These are phyloP conservation scores for Capitulum mitella DNA, from an alignment of 2,888 invertebrate species.

Conservation along the genomic window DNA sequence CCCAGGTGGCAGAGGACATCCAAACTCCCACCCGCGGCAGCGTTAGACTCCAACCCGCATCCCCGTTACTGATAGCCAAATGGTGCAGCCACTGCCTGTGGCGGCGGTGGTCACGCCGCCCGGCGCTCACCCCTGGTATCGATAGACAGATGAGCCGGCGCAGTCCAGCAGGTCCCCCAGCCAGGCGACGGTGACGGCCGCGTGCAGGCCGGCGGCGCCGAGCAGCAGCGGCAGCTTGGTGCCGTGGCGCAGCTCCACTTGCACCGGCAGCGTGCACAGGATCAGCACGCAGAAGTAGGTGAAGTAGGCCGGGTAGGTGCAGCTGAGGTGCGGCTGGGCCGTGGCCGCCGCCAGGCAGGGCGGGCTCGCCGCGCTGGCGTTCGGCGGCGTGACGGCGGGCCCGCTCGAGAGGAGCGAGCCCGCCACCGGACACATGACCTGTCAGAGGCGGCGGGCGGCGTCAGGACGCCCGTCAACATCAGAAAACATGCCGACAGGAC, in stretches of 20 bases:
- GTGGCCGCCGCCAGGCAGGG: neutral
- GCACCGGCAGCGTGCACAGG: slow-evolving; percentile 60
- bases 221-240: slow-evolving; percentile 59
- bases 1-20: too few relatives aligned
- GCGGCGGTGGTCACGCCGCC: slow-evolving; percentile 17
- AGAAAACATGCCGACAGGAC: too few relatives aligned
- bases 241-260: slow-evolving; percentile 62
- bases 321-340: slow-evolving; percentile 40
- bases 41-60: too few relatives aligned
- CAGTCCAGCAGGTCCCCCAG: slow-evolving; percentile 21
- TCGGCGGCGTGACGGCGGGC: too few relatives aligned
- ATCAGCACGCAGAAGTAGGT: slow-evolving; percentile 62
- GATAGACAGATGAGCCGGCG: slow-evolving; percentile 22
- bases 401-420: too few relatives aligned
- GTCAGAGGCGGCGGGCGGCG: neutral
- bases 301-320: slow-evolving; percentile 65
- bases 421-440: neutral
- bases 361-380: neutral
- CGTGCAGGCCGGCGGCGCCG: slow-evolving; percentile 48
- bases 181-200: slow-evolving; percentile 11
- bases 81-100: too few relatives aligned
- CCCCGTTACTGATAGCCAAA: too few relatives aligned
- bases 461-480: too few relatives aligned
- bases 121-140: slow-evolving; percentile 16
- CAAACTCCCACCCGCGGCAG: too few relatives aligned